Conservation (phyloP, 2,888 invertebrate genomes). For the Cataglyphis rosenhaueri region DNA sequence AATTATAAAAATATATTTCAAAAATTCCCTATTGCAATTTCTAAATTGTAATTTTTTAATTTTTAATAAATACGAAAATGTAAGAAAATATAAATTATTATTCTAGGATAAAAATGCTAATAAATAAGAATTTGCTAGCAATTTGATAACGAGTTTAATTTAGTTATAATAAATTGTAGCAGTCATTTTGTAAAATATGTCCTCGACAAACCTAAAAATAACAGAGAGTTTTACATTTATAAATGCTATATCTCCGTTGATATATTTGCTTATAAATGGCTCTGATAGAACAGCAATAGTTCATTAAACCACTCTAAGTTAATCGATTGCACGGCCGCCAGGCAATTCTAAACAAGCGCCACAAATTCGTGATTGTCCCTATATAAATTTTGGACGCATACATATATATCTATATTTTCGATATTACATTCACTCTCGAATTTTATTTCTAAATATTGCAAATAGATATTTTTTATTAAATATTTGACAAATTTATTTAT, state of each 20-base stretch:
- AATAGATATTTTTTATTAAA: neutral
- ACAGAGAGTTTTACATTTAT: neutral
- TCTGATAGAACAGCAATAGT: neutral
- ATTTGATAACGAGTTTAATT: neutral
- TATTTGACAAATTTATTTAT: neutral
- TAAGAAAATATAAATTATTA: neutral
- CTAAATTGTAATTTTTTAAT: neutral
- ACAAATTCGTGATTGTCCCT: neutral
- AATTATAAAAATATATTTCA: neutral
- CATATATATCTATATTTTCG: neutral
- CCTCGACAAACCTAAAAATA: neutral
- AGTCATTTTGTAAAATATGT: neutral
- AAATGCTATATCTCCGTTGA: neutral
- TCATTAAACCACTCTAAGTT: neutral
- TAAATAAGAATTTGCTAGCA: neutral
- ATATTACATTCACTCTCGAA: neutral
- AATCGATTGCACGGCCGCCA: neutral
- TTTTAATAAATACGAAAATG: neutral
- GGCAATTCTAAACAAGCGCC: neutral
- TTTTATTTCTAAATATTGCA: neutral
- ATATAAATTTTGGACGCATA: neutral
- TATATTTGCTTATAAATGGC: neutral
- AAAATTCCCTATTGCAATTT: neutral
- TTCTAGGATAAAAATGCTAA: neutral
- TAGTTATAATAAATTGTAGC: neutral